phyloP scores from a whole-genome alignment of 2,113 vertebrate genomes.

The Rhadina sibilatrix region DNA sequence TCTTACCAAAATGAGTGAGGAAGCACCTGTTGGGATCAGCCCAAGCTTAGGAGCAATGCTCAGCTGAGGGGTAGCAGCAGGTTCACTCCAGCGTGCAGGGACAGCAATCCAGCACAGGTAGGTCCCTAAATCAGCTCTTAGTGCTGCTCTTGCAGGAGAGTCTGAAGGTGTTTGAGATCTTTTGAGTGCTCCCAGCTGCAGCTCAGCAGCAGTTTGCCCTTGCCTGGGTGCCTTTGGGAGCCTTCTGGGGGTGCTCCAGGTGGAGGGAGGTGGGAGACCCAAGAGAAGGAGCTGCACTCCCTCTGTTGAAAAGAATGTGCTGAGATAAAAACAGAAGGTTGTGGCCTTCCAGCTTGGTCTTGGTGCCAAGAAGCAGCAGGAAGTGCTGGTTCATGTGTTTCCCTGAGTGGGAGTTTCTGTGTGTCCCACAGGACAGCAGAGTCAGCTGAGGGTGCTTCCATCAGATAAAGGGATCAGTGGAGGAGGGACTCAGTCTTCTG shows the following conservation, averaged over 20 bases:
- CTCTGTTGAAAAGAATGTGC: fast-evolving
- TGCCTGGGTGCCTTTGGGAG: background rate
- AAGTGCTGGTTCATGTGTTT: background rate
- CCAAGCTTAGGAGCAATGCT: background rate
- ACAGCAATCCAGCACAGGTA: background rate
- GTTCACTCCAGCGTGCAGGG: background rate
- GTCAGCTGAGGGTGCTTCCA: background rate
- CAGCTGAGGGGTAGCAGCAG: background rate
- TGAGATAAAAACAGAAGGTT: background rate
- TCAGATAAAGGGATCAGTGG: fast-evolving
- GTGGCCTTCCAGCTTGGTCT: background rate
- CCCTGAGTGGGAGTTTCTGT: background rate
- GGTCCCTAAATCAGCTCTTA: background rate
- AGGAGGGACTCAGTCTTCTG: fast-evolving
- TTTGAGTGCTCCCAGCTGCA: background rate
- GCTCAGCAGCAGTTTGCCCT: background rate
- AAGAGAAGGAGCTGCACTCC: background rate
- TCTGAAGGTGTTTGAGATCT: background rate
- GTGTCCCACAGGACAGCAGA: background rate
- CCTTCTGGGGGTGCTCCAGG: background rate
- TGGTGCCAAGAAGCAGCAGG: background rate
- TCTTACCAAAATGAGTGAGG: background rate
- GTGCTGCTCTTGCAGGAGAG: background rate
- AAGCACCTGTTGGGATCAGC: fast-evolving
- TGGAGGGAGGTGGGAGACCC: background rate